Evolutionary conservation across 2,888 invertebrate genomes (phyloP).

Genomic region (Nemotelus nigrinus): DNA sequence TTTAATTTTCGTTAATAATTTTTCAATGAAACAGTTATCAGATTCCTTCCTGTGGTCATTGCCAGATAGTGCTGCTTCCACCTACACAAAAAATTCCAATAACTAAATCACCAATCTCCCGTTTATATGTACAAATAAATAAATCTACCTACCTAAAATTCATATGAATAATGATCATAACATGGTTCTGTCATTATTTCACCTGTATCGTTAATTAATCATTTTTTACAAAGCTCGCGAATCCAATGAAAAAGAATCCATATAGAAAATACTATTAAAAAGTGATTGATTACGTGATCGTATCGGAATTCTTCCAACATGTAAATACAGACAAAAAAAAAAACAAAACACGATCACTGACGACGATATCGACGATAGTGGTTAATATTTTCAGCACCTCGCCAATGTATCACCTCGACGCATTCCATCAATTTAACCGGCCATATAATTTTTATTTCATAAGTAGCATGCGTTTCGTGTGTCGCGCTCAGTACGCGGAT

Average conservation of each 20-base stretch:
- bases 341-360: not conserved
- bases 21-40: too few relatives aligned
- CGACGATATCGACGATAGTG: not conserved
- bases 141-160: not conserved
- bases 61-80: too few relatives aligned
- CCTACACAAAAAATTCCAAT: too few relatives aligned
- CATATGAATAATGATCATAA: constrained; percentile 19
- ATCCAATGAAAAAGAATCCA: not conserved
- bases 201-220: constrained; percentile 23
- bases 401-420: constrained; percentile 34
- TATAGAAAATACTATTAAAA: not conserved
- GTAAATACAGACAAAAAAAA: not conserved
- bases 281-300: constrained; percentile 40
- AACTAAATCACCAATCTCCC: too few relatives aligned
- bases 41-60: too few relatives aligned
- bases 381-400: constrained; percentile 39
- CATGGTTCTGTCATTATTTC: constrained; percentile 23
- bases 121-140: too few relatives aligned
- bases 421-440: not conserved
- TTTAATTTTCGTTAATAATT: too few relatives aligned
- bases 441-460: constrained; percentile 28
- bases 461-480: too few relatives aligned
- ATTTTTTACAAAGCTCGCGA: constrained; percentile 8
- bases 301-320: constrained; percentile 34
- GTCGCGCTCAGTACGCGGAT: too few relatives aligned